phyloP scores from a whole-genome alignment of 1,140 invertebrate species.

The Copidosoma floridanum region DNA sequence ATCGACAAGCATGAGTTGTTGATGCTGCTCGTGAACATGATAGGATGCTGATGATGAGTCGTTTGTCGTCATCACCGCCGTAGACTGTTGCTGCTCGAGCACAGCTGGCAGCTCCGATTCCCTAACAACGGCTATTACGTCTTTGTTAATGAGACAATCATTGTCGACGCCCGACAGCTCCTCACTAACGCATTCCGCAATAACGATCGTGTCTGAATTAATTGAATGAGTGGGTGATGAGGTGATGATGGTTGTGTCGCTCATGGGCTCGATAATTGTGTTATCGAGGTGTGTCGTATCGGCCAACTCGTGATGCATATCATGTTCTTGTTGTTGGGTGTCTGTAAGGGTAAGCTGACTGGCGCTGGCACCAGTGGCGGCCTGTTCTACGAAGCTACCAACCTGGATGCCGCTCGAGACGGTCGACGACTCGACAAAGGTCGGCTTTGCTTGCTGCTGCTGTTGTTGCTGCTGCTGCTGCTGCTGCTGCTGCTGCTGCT shows the following conservation, averaged over 20 bases:
- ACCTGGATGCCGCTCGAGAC: constrained; percentile 57
- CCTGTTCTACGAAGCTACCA: constrained; percentile 54
- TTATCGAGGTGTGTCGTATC: constrained; percentile 57
- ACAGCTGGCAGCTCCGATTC: no score
- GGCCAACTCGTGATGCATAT: constrained; percentile 44
- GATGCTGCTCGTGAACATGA: constrained; percentile 18
- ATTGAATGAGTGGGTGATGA: constrained; percentile 53
- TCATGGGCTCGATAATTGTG: constrained; percentile 49
- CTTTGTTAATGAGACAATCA: constrained; percentile 23
- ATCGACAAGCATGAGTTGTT: constrained; percentile 26
- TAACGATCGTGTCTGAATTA: constrained; percentile 46
- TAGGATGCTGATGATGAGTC: constrained; percentile 31
- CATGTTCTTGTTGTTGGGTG: constrained; percentile 34
- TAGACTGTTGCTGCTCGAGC: background rate
- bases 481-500: constrained; percentile 24
- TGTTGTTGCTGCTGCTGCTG: constrained; percentile 20
- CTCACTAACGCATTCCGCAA: constrained; percentile 23
- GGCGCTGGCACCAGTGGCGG: constrained; percentile 41
- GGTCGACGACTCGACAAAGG: constrained; percentile 57
- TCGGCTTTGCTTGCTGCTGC: constrained; percentile 27
- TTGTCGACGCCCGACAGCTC: constrained; percentile 20
- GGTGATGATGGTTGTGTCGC: constrained; percentile 32
- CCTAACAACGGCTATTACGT: constrained; percentile 23
- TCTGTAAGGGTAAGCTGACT: constrained; percentile 54
- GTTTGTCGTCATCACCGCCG: no score